A percentile compares a stretch with the other conserved stretches of the same genome.
phyloP scores from a whole-genome alignment of 1,140 invertebrate species.

The Harpegnathos saltator region DNA sequence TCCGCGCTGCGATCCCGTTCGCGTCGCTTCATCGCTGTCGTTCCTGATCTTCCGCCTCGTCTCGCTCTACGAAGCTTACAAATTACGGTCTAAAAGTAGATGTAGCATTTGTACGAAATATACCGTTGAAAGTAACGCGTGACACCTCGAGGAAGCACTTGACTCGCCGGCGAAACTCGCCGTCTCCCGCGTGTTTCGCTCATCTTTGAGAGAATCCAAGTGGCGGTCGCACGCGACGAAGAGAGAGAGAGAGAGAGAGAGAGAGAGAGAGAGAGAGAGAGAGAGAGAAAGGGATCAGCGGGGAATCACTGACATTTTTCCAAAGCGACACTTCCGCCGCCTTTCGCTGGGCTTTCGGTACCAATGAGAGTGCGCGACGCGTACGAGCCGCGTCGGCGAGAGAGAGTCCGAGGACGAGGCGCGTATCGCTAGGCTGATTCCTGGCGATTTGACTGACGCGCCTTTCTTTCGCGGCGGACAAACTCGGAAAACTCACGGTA shows the following conservation, averaged over 20 bases:
- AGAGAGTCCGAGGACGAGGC: not conserved
- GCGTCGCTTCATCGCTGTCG: constrained; percentile 30
- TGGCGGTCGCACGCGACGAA: constrained; percentile 34
- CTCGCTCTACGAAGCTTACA: constrained; percentile 71
- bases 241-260: too few species aligned
- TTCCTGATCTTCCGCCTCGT: constrained; percentile 38
- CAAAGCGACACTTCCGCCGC: constrained; percentile 21
- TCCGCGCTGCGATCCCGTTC: constrained; percentile 43
- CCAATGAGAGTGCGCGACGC: too few species aligned
- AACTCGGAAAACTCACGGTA: too few species aligned
- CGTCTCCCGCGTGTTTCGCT: constrained; percentile 24
- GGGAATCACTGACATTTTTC: constrained; percentile 37
- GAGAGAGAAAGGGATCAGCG: too few species aligned
- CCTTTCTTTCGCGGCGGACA: too few species aligned
- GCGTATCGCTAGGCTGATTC: too few species aligned
- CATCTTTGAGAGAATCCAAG: constrained; percentile 23
- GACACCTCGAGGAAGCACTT: constrained; percentile 67
- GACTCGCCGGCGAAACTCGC: constrained; percentile 42
- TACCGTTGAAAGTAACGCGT: constrained; percentile 71
- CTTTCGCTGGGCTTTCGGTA: too few species aligned
- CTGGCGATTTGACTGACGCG: too few species aligned
- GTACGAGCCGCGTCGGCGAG: too few species aligned
- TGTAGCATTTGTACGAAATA: constrained; percentile 73
- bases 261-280: too few species aligned
- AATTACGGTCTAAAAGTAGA: constrained; percentile 62